Evolutionary conservation across 2,888 invertebrate species (phyloP), one percentile per base, ranked within the genome.

Genomic region (Athetis lepigone): DNA sequence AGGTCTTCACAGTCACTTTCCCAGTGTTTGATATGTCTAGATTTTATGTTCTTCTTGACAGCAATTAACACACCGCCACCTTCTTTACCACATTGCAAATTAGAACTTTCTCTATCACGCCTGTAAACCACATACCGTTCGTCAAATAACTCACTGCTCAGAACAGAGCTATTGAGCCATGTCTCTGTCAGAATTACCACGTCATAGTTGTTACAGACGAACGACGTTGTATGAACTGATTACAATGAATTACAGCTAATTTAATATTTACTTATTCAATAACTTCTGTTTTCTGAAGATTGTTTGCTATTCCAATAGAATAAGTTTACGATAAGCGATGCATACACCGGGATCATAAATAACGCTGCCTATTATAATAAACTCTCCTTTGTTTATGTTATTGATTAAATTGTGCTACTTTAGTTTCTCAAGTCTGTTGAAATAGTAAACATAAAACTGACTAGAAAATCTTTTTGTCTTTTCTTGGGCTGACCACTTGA

Each of bases 301-400:
- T 40, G 23, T 16, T 40, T 16, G 21, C 5, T 51, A 19, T 25
- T 33, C 9, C 16, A 46, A n/a, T 65, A 23, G 3, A 23, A 2
- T 21, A 16, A 16, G 9, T 29, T 39, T 36, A 16, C 7, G 3
- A 8, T n/a, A 23, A 25, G 9, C 19, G 18, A 50, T 25, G 13
- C 4, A 9, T 49, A 49, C 18, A 23, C 16, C 25, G 33, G 16
- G 4, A 39, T 16, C 39, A 40, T 25, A 5, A 29, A 65, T 65
- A 52, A 37, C 33, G 33, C 33, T 13, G 33, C 33, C 33, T 13
- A 33, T 33, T 13, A 13, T 33, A 33, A 33, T 33, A 33, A 33
- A 33, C 9, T 18, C 4, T 42, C 6, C 18, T 55, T 56, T 25
- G 29, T 66, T 46, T 37, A 42, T 67, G 2, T 21, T 39, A 13